Evolutionary conservation across 2,888 invertebrate species (phyloP).

Genomic region (Synanthedon andrenaeformis): DNA sequence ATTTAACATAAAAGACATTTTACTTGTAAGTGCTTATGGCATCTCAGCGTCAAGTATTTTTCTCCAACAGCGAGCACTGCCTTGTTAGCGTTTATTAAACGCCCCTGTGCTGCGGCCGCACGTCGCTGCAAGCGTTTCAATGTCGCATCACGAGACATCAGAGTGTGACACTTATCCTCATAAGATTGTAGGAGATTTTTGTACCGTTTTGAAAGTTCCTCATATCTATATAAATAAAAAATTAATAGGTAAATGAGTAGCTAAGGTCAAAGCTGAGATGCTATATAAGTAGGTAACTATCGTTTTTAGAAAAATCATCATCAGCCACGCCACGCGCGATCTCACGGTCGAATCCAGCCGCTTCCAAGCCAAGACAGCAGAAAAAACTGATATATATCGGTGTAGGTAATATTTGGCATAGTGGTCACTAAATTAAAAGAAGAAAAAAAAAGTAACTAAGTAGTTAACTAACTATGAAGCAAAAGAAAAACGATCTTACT

Average conservation of each 20-base stretch:
- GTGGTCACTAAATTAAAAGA: too few species aligned
- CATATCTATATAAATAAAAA: constrained; percentile 30
- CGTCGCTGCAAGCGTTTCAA: constrained; percentile 23
- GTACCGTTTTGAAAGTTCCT: constrained; percentile 49
- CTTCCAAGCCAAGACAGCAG: too few species aligned
- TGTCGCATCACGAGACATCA: constrained; percentile 24
- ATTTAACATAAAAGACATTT: too few species aligned
- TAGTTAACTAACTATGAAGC: too few species aligned
- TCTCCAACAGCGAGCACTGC: constrained; percentile 41
- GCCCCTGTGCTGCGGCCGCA: constrained; percentile 20
- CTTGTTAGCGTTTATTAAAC: constrained; percentile 33
- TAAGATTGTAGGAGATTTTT: constrained; percentile 35
- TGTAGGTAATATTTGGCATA: too few species aligned
- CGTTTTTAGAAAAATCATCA: too few species aligned
- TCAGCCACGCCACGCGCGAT: too few species aligned
- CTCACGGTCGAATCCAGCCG: too few species aligned
- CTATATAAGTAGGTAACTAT: too few species aligned
- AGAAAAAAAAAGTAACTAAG: too few species aligned
- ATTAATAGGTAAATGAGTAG: background rate
- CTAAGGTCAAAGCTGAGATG: background rate
- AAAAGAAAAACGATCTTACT: constrained; percentile 32
- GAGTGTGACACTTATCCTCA: constrained; percentile 29
- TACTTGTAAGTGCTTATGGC: constrained; percentile 35
- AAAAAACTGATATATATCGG: too few species aligned
- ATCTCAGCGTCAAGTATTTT: constrained; percentile 38